These are phyloP conservation scores for Sprattus sprattus DNA, from an alignment of 2,113 vertebrate species.

Conservation along the genomic window DNA sequence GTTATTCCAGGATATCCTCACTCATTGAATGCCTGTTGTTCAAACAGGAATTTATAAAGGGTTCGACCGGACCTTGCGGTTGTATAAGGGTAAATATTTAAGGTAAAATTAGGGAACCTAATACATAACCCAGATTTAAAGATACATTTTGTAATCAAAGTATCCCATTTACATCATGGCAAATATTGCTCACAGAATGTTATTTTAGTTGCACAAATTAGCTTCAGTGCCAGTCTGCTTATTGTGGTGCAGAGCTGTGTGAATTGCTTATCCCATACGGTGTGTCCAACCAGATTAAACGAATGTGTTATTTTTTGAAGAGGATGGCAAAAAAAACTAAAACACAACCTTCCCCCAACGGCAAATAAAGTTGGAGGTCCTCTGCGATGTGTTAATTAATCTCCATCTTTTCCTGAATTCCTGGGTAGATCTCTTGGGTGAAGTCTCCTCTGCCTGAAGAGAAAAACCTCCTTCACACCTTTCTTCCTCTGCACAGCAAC, in stretches of 20 bases:
- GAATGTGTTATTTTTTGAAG: background rate
- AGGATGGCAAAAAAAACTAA: background rate
- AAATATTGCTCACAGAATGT: background rate
- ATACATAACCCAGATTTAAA: background rate
- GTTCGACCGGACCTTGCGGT: no score
- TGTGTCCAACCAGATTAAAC: background rate
- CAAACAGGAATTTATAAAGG: no score
- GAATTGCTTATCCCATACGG: background rate
- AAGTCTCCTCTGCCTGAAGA: background rate
- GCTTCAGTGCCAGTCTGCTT: background rate
- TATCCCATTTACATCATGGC: background rate
- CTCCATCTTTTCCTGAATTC: background rate
- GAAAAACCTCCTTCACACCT: background rate
- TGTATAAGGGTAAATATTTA: background rate
- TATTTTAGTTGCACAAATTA: background rate
- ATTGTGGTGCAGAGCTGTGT: background rate
- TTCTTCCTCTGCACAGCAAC: conserved; percentile 3
- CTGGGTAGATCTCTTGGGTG: background rate
- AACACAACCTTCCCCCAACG: background rate
- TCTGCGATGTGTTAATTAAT: conserved; percentile 4
- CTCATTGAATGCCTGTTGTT: no score
- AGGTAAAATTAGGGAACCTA: background rate
- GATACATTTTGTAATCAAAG: background rate
- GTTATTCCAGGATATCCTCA: no score
- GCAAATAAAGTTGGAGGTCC: background rate